Evolutionary conservation across 2,888 invertebrate species (phyloP), one percentile per base, ranked within the genome.

Genomic region (Dolichomitus sp.): DNA sequence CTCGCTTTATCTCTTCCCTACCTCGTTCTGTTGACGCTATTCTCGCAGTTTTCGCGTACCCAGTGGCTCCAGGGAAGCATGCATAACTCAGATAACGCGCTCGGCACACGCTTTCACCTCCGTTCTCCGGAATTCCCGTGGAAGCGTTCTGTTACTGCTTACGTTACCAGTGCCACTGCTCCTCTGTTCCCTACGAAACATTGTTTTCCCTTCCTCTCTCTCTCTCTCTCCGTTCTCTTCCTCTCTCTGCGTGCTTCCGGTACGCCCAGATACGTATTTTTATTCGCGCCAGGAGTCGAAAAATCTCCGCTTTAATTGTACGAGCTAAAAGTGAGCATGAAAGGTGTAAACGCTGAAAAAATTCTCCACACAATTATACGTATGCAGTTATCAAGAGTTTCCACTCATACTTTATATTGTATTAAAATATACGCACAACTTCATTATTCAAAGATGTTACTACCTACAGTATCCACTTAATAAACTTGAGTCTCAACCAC

Each of bases 31-130:
- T 82, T 68, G 30, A 63, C 48, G 48, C 68, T 65, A 33, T 59
- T 9, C 63, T 19, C 66, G 52, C 54, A 27, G 42, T 66, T 78
- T 72, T 80, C 75, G 74, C 72, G 76, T 77, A 74, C 72, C 87
- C 90, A 88, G 85, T 83, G 86, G 87, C 88, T 84, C 80, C 75
- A 76, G 80, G 70, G 79, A 81, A 85, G 81, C 88, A 90, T 91
- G 88, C 90, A 91, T 90, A 90, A 90, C 91, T 91, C 89, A 90
- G 87, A 84, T 78, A 81, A 80, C 79, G 79, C 84, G 45, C 74
- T 42, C 30, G 45, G 50, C 40, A 23, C 63, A 30, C n/a, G 63
- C 27, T 66, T 52, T 63, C 40, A 17, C 66, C 30, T 40, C 54
- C 52, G 42, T 33, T 69, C 68, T 74, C 37, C 45, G 48, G 68